Evolutionary conservation across 1,140 invertebrate genomes (phyloP).

Genomic region (Pararge aegeria): DNA sequence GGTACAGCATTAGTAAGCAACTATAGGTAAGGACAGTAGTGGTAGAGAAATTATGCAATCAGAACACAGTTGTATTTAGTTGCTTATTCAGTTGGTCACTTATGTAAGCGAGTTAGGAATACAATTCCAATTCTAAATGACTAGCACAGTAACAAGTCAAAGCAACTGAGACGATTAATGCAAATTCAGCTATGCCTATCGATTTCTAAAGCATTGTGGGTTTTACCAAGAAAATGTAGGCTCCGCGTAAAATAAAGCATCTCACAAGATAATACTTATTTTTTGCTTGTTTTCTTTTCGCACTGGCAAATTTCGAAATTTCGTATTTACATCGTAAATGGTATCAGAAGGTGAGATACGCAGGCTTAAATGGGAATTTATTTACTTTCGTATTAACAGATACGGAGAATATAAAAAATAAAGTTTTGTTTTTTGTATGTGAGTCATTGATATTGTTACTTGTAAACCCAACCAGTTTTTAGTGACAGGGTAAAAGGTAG

Average conservation of each 20-base stretch:
- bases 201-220: slow-evolving; percentile 1
- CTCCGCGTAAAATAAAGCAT: slow-evolving; percentile 1
- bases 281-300: too few species aligned
- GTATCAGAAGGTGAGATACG: background rate
- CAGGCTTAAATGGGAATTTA: slow-evolving; percentile 1
- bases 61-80: background rate
- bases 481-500: background rate
- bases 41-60: background rate
- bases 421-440: slow-evolving; percentile 2
- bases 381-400: slow-evolving; percentile 6
- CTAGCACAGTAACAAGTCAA: background rate
- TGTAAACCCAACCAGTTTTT: slow-evolving; percentile 5
- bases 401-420: background rate
- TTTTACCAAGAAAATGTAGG: slow-evolving; percentile 9
- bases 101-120: background rate
- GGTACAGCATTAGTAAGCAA: too few species aligned
- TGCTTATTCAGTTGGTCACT: background rate
- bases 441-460: background rate
- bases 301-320: background rate
- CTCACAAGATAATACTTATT: background rate
- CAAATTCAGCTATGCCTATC: slow-evolving; percentile 4
- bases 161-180: slow-evolving; percentile 3
- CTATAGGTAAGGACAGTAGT: background rate
- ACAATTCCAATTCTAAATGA: slow-evolving; percentile 1
- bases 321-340: background rate